Evolutionary conservation across 2,797 vertebrate genomes (phyloP).

Genomic region (Octomys mimax): DNA sequence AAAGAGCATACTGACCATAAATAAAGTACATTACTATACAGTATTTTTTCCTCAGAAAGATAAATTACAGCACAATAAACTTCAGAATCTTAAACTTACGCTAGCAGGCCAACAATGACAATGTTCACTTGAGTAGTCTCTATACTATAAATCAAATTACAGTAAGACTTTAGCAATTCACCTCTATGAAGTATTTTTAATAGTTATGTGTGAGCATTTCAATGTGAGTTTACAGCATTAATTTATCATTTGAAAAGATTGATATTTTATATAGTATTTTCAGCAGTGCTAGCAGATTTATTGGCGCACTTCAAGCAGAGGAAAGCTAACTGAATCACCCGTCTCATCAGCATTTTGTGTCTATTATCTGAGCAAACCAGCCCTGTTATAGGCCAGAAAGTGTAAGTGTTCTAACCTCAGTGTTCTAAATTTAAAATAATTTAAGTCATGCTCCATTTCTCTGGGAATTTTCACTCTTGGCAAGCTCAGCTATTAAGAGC

Average conservation of each 20-base stretch:
- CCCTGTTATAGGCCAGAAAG: conserved; percentile 33
- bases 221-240: not conserved
- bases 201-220: conserved; percentile 23
- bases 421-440: conserved; percentile 72
- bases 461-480: conserved; percentile 59
- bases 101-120: not conserved
- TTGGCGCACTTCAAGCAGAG: not conserved
- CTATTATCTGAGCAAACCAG: conserved; percentile 23
- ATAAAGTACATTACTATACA: not conserved
- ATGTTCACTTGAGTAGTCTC: not conserved
- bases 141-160: not conserved
- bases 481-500: not conserved
- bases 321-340: not conserved
- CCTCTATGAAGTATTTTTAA: not conserved
- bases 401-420: conserved; percentile 6
- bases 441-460: conserved; percentile 67
- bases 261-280: conserved; percentile 40
- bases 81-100: not conserved
- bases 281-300: not conserved
- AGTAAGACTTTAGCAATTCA: conserved; percentile 9
- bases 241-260: not conserved
- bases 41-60: not conserved
- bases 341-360: not conserved
- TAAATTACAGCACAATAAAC: conserved; percentile 33
- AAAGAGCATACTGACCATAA: not conserved